Percentiles rank a stretch among this genome's conserved stretches.
phyloP scores from a whole-genome alignment of 2,888 invertebrate species.

The Steinernema hermaphroditum region DNA sequence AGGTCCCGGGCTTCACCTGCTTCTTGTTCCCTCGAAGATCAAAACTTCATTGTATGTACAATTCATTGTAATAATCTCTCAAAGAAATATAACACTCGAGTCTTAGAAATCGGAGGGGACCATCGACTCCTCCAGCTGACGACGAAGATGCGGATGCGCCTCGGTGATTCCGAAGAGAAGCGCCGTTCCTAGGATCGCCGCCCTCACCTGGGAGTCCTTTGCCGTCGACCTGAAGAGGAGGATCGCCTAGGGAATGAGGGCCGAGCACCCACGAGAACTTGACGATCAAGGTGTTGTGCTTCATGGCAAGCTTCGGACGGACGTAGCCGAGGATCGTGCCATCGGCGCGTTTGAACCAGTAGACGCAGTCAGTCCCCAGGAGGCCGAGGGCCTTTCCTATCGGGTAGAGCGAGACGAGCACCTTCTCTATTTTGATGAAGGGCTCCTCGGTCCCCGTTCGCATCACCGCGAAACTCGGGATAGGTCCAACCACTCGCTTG shows the following conservation, averaged over 20 bases:
- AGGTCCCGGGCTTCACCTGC: not conserved
- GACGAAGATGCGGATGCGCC: slow-evolving; percentile 45
- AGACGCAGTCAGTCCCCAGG: slow-evolving; percentile 47
- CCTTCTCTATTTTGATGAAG: slow-evolving; percentile 14
- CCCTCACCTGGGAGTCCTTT: slow-evolving; percentile 44
- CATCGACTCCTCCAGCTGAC: slow-evolving; percentile 40
- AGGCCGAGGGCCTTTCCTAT: slow-evolving; percentile 47
- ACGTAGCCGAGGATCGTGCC: slow-evolving; percentile 47
- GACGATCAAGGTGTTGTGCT: slow-evolving; percentile 44
- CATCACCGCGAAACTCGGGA: slow-evolving; percentile 1
- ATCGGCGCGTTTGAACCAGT: slow-evolving; percentile 46
- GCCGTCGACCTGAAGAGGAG: slow-evolving; percentile 44
- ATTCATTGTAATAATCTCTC: too few relatives aligned
- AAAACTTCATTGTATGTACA: too few relatives aligned
- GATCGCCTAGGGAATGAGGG: not conserved
- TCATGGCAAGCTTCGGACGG: slow-evolving; percentile 48
- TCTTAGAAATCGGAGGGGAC: slow-evolving; percentile 12
- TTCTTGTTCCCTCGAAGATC: too few relatives aligned
- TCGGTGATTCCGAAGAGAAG: slow-evolving; percentile 45
- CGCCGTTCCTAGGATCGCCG: slow-evolving; percentile 45
- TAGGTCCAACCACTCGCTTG: not conserved
- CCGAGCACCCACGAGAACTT: slow-evolving; percentile 47
- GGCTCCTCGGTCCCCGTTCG: slow-evolving; percentile 9
- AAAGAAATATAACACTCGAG: too few relatives aligned
- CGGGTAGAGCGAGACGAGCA: slow-evolving; percentile 43